phyloP scores from a whole-genome alignment of 2,888 invertebrate species.

The Alviniconcha strummeri region DNA sequence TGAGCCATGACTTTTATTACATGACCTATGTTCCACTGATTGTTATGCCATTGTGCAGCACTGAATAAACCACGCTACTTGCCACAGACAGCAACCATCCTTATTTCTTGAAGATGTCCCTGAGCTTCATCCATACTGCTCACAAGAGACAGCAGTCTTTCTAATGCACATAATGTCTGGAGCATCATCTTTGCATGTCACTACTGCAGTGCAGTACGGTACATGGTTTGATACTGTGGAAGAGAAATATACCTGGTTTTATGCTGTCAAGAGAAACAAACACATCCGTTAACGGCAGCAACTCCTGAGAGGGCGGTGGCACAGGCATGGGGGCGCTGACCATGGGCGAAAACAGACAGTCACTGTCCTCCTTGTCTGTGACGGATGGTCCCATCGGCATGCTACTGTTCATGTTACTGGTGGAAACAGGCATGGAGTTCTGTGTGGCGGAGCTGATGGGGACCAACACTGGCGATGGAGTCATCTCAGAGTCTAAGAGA shows the following conservation, averaged over 20 bases:
- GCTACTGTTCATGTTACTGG: conserved; percentile 24
- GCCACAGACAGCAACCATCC: no score
- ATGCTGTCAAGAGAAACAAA: conserved; percentile 85
- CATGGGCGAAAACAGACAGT: conserved; percentile 34
- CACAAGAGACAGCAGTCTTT: no score
- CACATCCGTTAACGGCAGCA: conserved; percentile 81
- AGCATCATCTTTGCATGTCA: no score
- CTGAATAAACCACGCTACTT: no score
- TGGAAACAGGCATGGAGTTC: background rate
- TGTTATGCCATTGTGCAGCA: no score
- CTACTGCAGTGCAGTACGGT: no score
- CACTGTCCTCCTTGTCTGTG: background rate
- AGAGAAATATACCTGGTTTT: conserved; percentile 78
- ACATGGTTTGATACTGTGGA: no score
- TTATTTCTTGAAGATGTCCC: no score
- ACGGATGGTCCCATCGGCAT: background rate
- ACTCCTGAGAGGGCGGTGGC: conserved; percentile 70
- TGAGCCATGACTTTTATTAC: no score
- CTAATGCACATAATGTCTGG: no score
- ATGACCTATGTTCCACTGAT: no score
- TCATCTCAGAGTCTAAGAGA: background rate
- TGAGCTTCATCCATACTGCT: no score
- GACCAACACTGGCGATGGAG: background rate
- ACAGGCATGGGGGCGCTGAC: conserved; percentile 36
- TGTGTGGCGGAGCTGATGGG: background rate